These are phyloP conservation scores for Anguilla marmorata DNA, from an alignment of 2,797 vertebrate species.

Conservation along the genomic window DNA sequence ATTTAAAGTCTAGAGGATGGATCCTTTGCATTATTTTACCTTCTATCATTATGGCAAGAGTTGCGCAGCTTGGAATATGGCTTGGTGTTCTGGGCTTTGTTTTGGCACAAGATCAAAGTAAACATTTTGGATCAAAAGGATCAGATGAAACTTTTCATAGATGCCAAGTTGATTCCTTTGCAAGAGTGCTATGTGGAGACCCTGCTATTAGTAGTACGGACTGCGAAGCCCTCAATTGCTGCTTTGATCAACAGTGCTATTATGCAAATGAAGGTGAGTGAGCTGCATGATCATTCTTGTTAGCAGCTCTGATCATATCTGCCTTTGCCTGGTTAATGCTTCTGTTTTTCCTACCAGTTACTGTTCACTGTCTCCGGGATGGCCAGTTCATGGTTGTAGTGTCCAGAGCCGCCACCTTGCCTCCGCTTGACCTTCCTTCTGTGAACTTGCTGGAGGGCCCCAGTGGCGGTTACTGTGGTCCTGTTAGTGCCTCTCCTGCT, in stretches of 20 bases:
- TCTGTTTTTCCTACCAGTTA: slow-evolving; percentile 54
- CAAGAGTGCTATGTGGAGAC: slow-evolving; percentile 60
- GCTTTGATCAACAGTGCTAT: slow-evolving; percentile 64
- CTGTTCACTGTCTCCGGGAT: slow-evolving; percentile 70
- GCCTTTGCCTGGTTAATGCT: background rate
- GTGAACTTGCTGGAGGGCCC: background rate
- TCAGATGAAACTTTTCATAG: background rate
- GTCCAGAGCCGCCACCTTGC: slow-evolving; percentile 63
- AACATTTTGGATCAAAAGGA: background rate
- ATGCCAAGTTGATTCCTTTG: background rate
- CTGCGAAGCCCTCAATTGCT: slow-evolving; percentile 62
- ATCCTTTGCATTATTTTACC: background rate
- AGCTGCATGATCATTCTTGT: background rate
- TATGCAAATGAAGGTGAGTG: slow-evolving; percentile 63
- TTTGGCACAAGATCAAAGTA: background rate
- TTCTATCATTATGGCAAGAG: background rate
- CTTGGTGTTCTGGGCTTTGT: background rate
- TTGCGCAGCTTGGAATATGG: background rate
- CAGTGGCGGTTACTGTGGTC: background rate
- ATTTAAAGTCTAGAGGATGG: background rate
- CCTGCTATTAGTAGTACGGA: slow-evolving; percentile 13
- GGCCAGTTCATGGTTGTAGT: slow-evolving; percentile 66
- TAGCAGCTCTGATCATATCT: background rate
- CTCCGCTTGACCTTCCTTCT: slow-evolving; percentile 31
- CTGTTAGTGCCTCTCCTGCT: background rate